Evolutionary conservation across 2,797 vertebrate genomes (phyloP).

Genomic region (Fringilla coelebs): DNA sequence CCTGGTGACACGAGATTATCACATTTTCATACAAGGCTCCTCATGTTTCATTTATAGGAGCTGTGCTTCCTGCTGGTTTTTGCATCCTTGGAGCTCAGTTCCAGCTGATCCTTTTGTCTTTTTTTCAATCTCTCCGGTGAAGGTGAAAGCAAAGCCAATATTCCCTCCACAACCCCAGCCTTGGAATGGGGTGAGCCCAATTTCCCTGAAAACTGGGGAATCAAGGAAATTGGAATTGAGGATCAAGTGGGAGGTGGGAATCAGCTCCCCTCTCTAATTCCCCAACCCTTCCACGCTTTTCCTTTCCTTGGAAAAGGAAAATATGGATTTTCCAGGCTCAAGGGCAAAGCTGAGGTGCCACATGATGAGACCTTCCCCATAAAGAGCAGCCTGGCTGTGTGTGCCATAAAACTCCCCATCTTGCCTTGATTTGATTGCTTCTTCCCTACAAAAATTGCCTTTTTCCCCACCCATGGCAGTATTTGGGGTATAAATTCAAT

Average conservation of each 20-base stretch:
- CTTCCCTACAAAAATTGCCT: neutral
- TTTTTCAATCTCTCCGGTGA: slow-evolving; percentile 21
- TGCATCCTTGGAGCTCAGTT: slow-evolving; percentile 35
- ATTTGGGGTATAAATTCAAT: neutral
- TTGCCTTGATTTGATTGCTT: neutral
- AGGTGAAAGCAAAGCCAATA: slow-evolving; percentile 50
- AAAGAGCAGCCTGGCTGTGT: neutral
- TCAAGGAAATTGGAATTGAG: neutral
- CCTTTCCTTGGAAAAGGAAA: neutral
- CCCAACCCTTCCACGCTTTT: neutral
- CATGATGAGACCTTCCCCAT: neutral
- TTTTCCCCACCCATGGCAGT: neutral
- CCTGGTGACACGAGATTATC: slow-evolving; percentile 30
- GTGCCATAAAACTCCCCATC: neutral
- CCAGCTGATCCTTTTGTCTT: slow-evolving; percentile 65
- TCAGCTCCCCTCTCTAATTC: slow-evolving; percentile 33
- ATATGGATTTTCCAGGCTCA: neutral
- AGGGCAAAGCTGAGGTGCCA: neutral
- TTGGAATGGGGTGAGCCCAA: slow-evolving; percentile 55
- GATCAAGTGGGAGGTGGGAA: neutral
- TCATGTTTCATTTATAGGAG: slow-evolving; percentile 66
- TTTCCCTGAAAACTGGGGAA: neutral
- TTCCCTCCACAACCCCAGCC: slow-evolving; percentile 18
- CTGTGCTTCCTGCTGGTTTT: slow-evolving; percentile 24
- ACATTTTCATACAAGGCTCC: slow-evolving; percentile 41